Percentiles rank a stretch among this genome's conserved stretches.
Evolutionary conservation across 2,888 invertebrate species (phyloP).

Genomic region (Argyresthia albistria): DNA sequence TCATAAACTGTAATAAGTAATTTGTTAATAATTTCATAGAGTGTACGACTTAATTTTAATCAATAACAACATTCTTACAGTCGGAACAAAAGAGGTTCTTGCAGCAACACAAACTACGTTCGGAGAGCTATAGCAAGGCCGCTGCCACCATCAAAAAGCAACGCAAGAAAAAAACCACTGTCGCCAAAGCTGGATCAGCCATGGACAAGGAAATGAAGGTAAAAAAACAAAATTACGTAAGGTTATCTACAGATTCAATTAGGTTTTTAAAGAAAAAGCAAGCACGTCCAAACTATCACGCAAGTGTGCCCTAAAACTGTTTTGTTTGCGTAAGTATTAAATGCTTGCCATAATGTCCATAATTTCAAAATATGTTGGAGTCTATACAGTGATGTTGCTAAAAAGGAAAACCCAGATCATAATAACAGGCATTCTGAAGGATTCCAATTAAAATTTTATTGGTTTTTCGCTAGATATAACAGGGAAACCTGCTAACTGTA

Average conservation of each 20-base stretch:
- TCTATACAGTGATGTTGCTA: background rate
- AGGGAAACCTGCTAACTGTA: no score
- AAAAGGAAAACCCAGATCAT: background rate
- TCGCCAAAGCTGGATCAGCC: constrained; percentile 82
- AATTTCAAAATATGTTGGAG: background rate
- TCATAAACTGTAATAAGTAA: no score
- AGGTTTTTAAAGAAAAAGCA: no score
- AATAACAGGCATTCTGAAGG: background rate
- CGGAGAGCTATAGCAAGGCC: constrained; percentile 93
- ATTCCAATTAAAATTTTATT: background rate
- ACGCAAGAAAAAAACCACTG: constrained; percentile 88
- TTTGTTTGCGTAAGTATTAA: no score
- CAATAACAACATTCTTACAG: constrained; percentile 60
- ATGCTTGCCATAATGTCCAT: no score
- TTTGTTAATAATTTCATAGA: no score
- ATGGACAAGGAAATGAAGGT: constrained; percentile 94
- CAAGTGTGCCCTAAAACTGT: no score
- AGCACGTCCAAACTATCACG: no score
- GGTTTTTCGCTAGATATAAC: background rate
- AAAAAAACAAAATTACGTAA: constrained; percentile 13
- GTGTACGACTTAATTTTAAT: no score
- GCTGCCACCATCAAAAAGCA: constrained; percentile 93
- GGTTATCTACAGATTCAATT: no score
- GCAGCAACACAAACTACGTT: constrained; percentile 92
- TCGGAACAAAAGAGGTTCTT: constrained; percentile 94